These are phyloP conservation scores for Urocolius indicus DNA, from an alignment of 2,113 vertebrate species.

Conservation along the genomic window DNA sequence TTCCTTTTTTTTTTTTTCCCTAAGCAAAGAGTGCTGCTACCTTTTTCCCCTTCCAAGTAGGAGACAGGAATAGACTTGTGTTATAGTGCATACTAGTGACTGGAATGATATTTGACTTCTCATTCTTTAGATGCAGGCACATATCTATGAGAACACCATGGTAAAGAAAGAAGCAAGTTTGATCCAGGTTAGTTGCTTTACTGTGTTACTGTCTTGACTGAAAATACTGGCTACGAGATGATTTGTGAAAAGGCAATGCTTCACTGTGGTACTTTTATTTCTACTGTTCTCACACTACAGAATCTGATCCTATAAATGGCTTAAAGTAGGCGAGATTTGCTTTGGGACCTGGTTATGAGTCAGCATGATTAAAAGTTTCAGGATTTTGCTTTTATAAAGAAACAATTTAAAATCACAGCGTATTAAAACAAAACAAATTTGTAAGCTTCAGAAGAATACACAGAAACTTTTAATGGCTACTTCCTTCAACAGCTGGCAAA, in stretches of 20 bases:
- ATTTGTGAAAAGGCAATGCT: not conserved
- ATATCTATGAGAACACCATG: conserved; percentile 78
- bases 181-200: conserved; percentile 78
- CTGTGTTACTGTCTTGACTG: not conserved
- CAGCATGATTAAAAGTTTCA: conserved; percentile 24
- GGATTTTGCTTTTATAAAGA: not conserved
- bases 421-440: not conserved
- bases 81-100: not conserved
- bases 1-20: not conserved
- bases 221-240: not conserved
- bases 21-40: not conserved
- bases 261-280: not conserved
- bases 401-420: not conserved
- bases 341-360: conserved; percentile 27
- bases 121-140: conserved; percentile 79
- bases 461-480: not conserved
- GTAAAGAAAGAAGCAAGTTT: conserved; percentile 81
- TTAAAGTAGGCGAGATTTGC: conserved; percentile 38
- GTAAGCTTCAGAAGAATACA: not conserved
- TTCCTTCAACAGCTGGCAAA: not conserved
- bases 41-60: not conserved
- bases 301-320: conserved; percentile 45
- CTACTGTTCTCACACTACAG: not conserved
- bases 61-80: not conserved
- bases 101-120: not conserved